A percentile compares a stretch with the other conserved stretches of the same genome.
These are phyloP conservation scores for Apolygus lucorum DNA, from an alignment of 1,140 invertebrate genomes.

Conservation along the genomic window DNA sequence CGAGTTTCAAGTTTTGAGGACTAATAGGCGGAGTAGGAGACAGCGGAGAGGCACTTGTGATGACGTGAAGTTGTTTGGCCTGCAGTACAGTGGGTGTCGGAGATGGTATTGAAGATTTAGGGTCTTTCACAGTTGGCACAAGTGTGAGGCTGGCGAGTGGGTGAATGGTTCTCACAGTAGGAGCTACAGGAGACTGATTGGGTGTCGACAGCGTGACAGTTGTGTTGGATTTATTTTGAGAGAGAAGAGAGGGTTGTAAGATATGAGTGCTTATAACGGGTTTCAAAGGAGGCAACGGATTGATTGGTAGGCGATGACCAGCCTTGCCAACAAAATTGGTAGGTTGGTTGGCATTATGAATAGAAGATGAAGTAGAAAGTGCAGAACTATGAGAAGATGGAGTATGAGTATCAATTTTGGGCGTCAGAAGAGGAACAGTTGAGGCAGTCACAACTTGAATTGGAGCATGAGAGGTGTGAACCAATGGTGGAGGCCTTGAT, in stretches of 20 bases:
- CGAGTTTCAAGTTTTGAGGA: conserved; percentile 27
- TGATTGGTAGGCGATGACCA: conserved; percentile 14
- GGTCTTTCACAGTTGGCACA: neutral
- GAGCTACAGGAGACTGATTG: neutral
- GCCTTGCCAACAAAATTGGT: neutral
- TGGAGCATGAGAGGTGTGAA: neutral
- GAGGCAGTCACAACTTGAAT: neutral
- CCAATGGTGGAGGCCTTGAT: conserved; percentile 14
- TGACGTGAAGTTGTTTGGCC: conserved; percentile 3
- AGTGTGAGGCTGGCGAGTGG: neutral
- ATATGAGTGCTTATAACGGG: neutral
- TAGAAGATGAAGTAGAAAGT: neutral
- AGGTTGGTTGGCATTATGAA: neutral
- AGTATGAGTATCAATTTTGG: neutral
- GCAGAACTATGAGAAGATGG: neutral
- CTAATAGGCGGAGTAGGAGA: conserved; percentile 16
- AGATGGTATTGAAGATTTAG: conserved; percentile 6
- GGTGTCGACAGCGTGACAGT: neutral
- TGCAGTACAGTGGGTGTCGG: neutral
- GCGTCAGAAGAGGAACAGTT: neutral
- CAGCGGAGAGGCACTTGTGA: conserved; percentile 1
- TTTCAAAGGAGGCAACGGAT: neutral
- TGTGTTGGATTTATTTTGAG: neutral
- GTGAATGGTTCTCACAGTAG: neutral
- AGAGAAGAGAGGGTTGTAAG: neutral